phyloP scores from a whole-genome alignment of 2,113 vertebrate genomes.

The Burhinus bistriatus region DNA sequence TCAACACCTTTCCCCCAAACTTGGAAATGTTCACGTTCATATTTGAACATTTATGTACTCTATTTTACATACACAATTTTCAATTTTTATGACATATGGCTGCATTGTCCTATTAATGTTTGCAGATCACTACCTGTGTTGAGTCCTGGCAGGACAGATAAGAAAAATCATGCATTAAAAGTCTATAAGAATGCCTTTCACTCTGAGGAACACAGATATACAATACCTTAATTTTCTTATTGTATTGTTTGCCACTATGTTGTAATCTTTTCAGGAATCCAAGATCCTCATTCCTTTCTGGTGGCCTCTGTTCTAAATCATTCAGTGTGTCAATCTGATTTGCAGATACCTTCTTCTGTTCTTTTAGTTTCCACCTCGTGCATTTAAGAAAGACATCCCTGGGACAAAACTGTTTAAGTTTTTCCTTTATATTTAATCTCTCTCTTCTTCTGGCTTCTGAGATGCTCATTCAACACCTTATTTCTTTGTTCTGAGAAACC shows the following conservation, averaged over 20 bases:
- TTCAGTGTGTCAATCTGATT: background rate
- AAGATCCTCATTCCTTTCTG: background rate
- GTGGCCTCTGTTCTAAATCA: background rate
- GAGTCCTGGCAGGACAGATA: background rate
- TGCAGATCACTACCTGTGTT: background rate
- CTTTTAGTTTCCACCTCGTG: background rate
- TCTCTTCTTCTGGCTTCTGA: background rate
- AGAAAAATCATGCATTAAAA: background rate
- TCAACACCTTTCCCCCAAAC: background rate
- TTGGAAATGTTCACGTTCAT: background rate
- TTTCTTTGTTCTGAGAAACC: background rate
- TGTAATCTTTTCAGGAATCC: background rate
- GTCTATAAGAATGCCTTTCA: background rate
- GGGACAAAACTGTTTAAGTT: background rate
- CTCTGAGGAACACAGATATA: background rate
- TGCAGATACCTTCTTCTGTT: background rate
- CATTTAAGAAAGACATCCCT: background rate
- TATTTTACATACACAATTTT: background rate
- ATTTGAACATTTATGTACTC: background rate
- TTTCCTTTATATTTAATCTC: background rate
- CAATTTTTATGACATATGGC: background rate
- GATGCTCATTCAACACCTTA: background rate
- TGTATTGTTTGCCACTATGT: background rate
- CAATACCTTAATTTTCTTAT: background rate
- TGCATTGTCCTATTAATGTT: background rate